phyloP scores from a whole-genome alignment of 2,888 invertebrate species.

The Drosophila suboccidentalis region DNA sequence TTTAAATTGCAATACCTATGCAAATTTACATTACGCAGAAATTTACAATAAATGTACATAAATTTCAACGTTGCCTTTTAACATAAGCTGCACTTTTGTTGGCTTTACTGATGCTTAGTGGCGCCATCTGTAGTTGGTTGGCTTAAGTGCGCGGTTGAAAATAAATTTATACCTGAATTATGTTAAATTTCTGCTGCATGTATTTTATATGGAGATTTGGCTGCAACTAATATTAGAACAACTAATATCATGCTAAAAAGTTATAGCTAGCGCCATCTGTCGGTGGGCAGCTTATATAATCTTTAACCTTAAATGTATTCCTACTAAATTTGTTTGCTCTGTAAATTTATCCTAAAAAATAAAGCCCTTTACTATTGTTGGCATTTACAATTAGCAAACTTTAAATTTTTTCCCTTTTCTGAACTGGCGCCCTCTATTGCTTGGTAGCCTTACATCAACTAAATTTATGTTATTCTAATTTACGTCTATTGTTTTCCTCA shows the following conservation, averaged over 20 bases:
- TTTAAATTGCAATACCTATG: slow-evolving; percentile 30
- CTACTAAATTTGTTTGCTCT: too few species aligned
- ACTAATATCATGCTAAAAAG: background rate
- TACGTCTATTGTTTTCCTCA: background rate
- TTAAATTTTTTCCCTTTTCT: background rate
- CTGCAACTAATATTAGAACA: background rate
- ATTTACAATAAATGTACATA: slow-evolving; percentile 13
- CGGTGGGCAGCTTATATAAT: background rate
- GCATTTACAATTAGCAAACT: background rate
- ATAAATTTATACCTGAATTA: background rate
- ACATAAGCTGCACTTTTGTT: slow-evolving; percentile 7
- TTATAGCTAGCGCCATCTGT: background rate
- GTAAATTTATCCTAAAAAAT: too few species aligned
- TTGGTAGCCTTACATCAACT: background rate
- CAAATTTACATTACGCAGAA: slow-evolving; percentile 14
- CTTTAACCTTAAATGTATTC: too few species aligned
- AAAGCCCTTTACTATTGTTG: background rate
- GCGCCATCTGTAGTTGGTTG: slow-evolving; percentile 7
- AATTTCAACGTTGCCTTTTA: background rate
- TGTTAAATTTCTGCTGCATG: background rate
- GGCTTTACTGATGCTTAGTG: background rate
- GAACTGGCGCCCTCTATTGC: background rate
- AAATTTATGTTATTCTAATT: slow-evolving; percentile 6
- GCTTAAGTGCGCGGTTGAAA: background rate
- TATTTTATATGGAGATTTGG: background rate